Percentiles rank a stretch among this genome's conserved stretches.
Conservation (phyloP, 1,140 invertebrate species). For the Polypedilum pembai region DNA sequence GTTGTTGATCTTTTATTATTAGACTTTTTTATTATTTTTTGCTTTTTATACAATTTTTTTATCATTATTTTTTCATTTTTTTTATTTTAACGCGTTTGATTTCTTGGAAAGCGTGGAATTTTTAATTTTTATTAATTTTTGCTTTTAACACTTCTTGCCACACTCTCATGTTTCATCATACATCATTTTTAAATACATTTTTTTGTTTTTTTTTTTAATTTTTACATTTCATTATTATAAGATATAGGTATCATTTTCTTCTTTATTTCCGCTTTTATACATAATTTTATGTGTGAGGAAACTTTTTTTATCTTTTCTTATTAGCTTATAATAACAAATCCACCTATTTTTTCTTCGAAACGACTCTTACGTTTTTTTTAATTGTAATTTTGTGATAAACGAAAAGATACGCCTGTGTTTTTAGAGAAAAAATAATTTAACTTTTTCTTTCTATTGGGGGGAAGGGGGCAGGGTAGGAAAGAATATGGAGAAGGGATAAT, state of each 20-base stretch:
- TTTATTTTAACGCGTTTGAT: slow-evolving; percentile 3
- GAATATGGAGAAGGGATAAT: too few relatives aligned
- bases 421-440: neutral
- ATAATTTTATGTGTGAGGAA: slow-evolving; percentile 16
- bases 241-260: neutral
- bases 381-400: neutral
- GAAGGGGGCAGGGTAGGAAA: too few relatives aligned
- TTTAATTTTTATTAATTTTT: neutral
- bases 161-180: slow-evolving; percentile 12
- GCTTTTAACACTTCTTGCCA: neutral
- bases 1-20: too few relatives aligned
- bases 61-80: neutral
- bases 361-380: neutral
- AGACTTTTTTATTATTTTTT: neutral
- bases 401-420: neutral
- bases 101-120: neutral
- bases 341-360: slow-evolving; percentile 9
- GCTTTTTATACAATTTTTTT: neutral
- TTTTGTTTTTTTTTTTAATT: slow-evolving; percentile 1
- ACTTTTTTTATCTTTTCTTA: neutral
- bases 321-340: slow-evolving; percentile 5
- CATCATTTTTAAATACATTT: slow-evolving; percentile 1
- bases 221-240: slow-evolving; percentile 1
- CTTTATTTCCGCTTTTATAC: neutral
- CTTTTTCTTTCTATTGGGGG: too few relatives aligned